These are phyloP conservation scores for Amphimallon solstitiale DNA, from an alignment of 2,888 invertebrate genomes.

Conservation along the genomic window DNA sequence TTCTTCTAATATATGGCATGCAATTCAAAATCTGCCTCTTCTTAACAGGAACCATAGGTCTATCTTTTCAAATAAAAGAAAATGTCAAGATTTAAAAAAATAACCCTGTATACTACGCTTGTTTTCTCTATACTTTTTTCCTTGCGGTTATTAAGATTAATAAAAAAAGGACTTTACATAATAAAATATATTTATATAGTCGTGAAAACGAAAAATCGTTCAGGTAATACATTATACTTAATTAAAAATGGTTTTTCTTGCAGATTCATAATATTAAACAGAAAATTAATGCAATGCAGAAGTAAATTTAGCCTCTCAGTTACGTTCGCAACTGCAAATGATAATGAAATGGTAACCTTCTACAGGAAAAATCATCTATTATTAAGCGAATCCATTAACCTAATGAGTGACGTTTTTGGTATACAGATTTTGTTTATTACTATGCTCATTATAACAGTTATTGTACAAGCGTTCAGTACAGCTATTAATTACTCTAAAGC, in stretches of 20 bases:
- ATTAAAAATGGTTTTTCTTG: background rate
- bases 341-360: background rate
- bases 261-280: slow-evolving; percentile 28
- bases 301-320: background rate
- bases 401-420: slow-evolving; percentile 32
- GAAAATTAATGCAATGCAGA: slow-evolving; percentile 6
- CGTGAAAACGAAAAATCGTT: too few relatives aligned
- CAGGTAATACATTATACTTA: too few relatives aligned
- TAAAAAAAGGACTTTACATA: too few relatives aligned
- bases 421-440: slow-evolving; percentile 30
- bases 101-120: too few relatives aligned
- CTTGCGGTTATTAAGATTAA: too few relatives aligned
- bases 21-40: too few relatives aligned
- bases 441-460: slow-evolving; percentile 31
- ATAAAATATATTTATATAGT: too few relatives aligned
- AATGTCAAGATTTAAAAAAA: too few relatives aligned
- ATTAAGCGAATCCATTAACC: slow-evolving; percentile 23
- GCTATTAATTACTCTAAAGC: slow-evolving; percentile 20
- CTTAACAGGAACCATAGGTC: too few relatives aligned
- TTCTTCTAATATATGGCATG: too few relatives aligned
- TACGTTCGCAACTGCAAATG: background rate
- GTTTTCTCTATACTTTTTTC: too few relatives aligned
- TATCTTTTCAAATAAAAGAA: too few relatives aligned
- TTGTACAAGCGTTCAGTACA: slow-evolving; percentile 29
- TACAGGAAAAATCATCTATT: slow-evolving; percentile 33